Percentiles rank a stretch among this genome's conserved stretches.
Conservation (phyloP, 1,140 invertebrate genomes). For the Ceratina japonica region DNA sequence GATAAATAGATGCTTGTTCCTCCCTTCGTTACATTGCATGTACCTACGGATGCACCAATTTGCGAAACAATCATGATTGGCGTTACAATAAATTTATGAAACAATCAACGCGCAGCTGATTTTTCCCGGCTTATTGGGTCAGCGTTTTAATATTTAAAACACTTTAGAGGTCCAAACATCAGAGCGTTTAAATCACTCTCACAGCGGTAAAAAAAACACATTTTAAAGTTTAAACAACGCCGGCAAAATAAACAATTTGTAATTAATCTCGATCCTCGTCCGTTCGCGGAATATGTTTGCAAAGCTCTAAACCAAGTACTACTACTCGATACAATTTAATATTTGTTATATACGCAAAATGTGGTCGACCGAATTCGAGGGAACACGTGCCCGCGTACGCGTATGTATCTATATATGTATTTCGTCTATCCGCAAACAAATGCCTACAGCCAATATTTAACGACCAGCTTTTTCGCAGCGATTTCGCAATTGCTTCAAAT, state of each 20-base stretch:
- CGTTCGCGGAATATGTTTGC: too few species aligned
- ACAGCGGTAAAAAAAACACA: background rate
- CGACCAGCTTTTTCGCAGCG: too few species aligned
- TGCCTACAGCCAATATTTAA: too few species aligned
- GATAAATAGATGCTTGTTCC: background rate
- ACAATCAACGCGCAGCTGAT: background rate
- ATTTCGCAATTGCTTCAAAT: too few species aligned
- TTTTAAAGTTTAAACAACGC: background rate
- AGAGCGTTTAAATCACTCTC: background rate
- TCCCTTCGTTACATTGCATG: background rate
- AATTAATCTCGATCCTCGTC: background rate
- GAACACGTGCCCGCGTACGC: background rate
- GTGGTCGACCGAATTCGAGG: background rate
- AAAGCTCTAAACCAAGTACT: too few species aligned
- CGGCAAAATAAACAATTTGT: background rate
- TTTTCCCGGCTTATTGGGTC: background rate
- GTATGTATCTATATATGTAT: background rate
- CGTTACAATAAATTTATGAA: background rate
- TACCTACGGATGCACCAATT: background rate
- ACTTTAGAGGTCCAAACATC: background rate
- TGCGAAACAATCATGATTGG: background rate
- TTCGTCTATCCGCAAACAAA: too few species aligned
- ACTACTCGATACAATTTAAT: too few species aligned
- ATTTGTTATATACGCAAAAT: background rate
- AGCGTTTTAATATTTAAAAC: background rate